Base-by-base conservation (phyloP, 1,140 invertebrate genomes). In the Contarinia nasturtii region DNA sequence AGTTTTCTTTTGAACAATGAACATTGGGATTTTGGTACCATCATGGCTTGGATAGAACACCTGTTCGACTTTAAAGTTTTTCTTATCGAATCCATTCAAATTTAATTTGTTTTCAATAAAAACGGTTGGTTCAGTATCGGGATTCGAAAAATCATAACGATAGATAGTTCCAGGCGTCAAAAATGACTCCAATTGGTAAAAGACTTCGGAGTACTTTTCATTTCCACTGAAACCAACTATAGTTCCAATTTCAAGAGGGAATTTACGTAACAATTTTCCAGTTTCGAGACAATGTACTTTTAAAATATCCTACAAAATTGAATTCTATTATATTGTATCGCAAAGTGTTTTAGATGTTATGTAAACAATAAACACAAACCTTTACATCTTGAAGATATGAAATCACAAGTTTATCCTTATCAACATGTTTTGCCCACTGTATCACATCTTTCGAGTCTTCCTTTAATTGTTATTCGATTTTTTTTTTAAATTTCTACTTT, bases 351-450 rank as follows among this genome's bases (percentile, higher is more conserved):
- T 4, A 40, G 12, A 7, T 40, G 38, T 14, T 40, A 40, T 67
- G n/a, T 10, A 36, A 36, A 10, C 34, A 36, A 36, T n/a, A 10
- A n/a, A n/a, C 34, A n/a, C 34, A 36, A n/a, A 85, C 89, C 73
- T 95, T 96, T 5, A 98, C 94, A 76, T 98, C 89, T 60, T 87
- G 75, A 38, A 96, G 78, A 61, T 97, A 98, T 60, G 82, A 82
- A 38, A 90, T 63, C 33, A 97, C 72, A n/a, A 98, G 65, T 65
- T 91, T 90, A 63, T 95, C 77, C 43, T 76, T 64, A 64, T 88
- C 75, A 1, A 93, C 86, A 54, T 83, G 79, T 7, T 70, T 67
- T 1, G 78, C 85, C 83, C 86, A 92, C 58, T 94, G 83, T 19
- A 98, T 61, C 1, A 97, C 91, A 68, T 94, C 80, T 43, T 77